Evolutionary conservation across 2,888 invertebrate species (phyloP).

Genomic region (Zygaena filipendulae): DNA sequence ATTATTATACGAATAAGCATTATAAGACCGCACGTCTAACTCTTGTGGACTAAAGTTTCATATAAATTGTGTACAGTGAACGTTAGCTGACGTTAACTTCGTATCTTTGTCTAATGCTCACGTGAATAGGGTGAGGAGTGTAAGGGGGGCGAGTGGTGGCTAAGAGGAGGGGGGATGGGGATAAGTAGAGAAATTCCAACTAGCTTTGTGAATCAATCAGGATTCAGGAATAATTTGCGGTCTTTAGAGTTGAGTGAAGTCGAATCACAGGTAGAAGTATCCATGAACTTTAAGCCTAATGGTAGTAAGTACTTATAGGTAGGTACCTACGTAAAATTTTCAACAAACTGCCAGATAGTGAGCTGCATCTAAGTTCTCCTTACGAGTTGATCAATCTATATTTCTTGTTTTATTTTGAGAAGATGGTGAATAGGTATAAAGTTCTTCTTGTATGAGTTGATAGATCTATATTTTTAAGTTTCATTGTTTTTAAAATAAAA

Average conservation of each 20-base stretch:
- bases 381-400: too few species aligned
- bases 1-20: too few species aligned
- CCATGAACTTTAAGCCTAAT: too few species aligned
- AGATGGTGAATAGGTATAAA: too few species aligned
- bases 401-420: too few species aligned
- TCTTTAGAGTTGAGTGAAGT: slow-evolving; percentile 34
- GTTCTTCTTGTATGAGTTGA: too few species aligned
- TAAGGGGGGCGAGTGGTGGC: slow-evolving; percentile 16
- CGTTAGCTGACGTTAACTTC: slow-evolving; percentile 56
- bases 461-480: too few species aligned
- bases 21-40: slow-evolving; percentile 22
- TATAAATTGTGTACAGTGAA: slow-evolving; percentile 60
- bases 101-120: slow-evolving; percentile 59
- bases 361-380: too few species aligned
- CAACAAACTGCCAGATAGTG: too few species aligned
- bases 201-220: slow-evolving; percentile 61
- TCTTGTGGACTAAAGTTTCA: slow-evolving; percentile 47
- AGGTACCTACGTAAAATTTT: too few species aligned
- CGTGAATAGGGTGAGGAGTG: slow-evolving; percentile 37
- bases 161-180: slow-evolving; percentile 18
- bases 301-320: slow-evolving; percentile 1
- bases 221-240: slow-evolving; percentile 58
- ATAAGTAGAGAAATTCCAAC: slow-evolving; percentile 37
- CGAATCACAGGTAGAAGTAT: slow-evolving; percentile 25
- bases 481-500: too few species aligned